These are phyloP conservation scores for Pediacus dermestoides DNA, from an alignment of 2,888 invertebrate species.

Conservation along the genomic window DNA sequence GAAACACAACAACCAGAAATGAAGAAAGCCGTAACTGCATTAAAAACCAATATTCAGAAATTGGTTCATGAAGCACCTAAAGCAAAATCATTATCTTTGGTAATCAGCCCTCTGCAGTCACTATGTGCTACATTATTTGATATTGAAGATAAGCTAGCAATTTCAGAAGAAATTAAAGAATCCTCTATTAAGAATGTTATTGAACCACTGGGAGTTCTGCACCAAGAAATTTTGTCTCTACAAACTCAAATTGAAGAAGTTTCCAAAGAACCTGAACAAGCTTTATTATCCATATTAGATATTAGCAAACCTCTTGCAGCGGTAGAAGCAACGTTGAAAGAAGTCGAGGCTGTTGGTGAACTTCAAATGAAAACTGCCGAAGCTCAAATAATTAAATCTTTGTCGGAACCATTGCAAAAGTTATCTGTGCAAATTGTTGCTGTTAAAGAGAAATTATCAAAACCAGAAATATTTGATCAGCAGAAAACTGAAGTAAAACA, in stretches of 20 bases:
- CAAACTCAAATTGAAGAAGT: constrained; percentile 11
- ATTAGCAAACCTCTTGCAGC: constrained; percentile 15
- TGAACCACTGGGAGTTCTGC: constrained; percentile 2
- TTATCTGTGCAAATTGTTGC: constrained; percentile 7
- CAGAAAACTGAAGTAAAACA: not conserved
- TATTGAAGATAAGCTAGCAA: constrained; percentile 12
- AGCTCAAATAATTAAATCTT: constrained; percentile 12
- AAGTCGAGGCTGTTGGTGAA: not conserved
- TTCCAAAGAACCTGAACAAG: constrained; percentile 24
- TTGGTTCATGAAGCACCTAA: constrained; percentile 11
- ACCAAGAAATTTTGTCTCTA: constrained; percentile 18
- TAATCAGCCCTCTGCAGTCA: constrained; percentile 15
- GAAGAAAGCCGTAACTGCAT: constrained; percentile 17
- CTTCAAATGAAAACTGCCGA: not conserved
- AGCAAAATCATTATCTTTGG: constrained; percentile 14
- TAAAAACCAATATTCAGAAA: constrained; percentile 20
- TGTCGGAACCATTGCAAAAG: constrained; percentile 20
- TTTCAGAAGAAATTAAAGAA: not conserved
- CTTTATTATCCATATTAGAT: constrained; percentile 25
- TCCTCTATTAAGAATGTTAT: not conserved
- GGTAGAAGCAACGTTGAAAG: constrained; percentile 6
- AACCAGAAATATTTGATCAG: not conserved
- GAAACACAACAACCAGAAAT: constrained; percentile 21
- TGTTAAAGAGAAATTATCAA: not conserved
- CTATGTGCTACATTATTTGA: constrained; percentile 15